Evolutionary conservation across 2,113 vertebrate species (phyloP), one percentile per base, ranked within the genome.

Genomic region (Aptenodytes forsteri): DNA sequence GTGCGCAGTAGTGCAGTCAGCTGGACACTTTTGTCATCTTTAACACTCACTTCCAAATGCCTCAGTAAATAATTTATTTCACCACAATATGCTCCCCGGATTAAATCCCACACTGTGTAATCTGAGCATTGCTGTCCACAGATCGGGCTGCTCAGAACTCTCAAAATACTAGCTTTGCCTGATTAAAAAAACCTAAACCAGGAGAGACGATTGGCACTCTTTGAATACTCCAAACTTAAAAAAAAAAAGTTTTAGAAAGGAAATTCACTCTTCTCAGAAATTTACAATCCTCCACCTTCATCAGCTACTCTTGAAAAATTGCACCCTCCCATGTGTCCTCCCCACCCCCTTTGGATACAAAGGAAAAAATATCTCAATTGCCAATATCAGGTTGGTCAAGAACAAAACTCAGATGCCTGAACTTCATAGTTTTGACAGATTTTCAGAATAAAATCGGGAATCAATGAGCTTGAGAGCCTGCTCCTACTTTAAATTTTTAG

Each of bases 61-160:
- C 19, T 55, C 47, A 40, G 59, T 50, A 85, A 96, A 40, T 58
- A 70, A 82, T 66, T 83, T 84, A 81, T 90, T 86, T 83, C 73
- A 72, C 11, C 83, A 87, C 42, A 83, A 82, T 80, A 76, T 16
- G 26, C 19, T 78, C 3, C 2, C 38, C 62, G 42, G 58, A 94
- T 65, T 87, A 81, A 92, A 83, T 79, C 52, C 36, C 52, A 89
- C 38, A 13, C 23, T 36, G 30, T 32, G 70, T 59, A 75, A 87
- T 55, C 25, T 61, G 26, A 88, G 36, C 32, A 66, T 27, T 66
- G 75, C 44, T 83, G 32, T n/a, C 72, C 86, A 77, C 2, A 42
- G 71, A 84, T 36, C 17, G 4, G 10, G 42, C n/a, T 70, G 40
- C 59, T 86, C 25, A 75, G 54, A 92, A 86, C 8, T 22, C 23